Evolutionary conservation across 2,888 invertebrate species (phyloP), one percentile per base, ranked within the genome.

Genomic region (Diarsia mendica): DNA sequence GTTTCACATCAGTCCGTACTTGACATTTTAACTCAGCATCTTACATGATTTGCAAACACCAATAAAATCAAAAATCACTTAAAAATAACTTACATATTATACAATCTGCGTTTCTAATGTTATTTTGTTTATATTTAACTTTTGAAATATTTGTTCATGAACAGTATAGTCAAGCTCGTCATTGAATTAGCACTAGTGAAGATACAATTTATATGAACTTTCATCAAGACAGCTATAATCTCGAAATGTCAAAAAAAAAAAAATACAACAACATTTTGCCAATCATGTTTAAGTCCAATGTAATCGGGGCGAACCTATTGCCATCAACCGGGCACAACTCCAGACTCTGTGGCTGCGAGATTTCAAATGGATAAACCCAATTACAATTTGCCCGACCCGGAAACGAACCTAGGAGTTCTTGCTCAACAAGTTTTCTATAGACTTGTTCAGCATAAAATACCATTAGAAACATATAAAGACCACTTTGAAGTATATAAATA

Each of bases 1-100:
- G 63, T 61, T n/a, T 0, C 44, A n/a, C 8, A 44, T 75, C 83
- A 77, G 58, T 68, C 69, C n/a, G 46, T 28, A 58, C 75, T 28
- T 51, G 76, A 84, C 20, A 80, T 80, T 75, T 67, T 85, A 81
- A 77, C 64, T 70, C 79, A 68, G 76, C 82, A 85, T 84, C 82
- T 77, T 85, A 86, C 88, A 89, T 88, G 89, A 89, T 89, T 89
- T 78, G 82, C 79, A 72, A 85, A 87, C 76, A 87, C 75, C 71
- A 82, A 74, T 81, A 75, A 85, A 85, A 84, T 79, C 72, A 83
- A 87, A 89, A 88, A 83, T 87, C 80, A 72, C 88, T 88, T 87
- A 87, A 80, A 85, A 77, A 78, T 87, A 83, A 80, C 72, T 80
- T 85, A 85, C 13, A 9, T 48, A 51, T 0, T 60, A 46, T 33